Conservation (phyloP, 2,113 vertebrate genomes). For the Tonatia bakeri region DNA sequence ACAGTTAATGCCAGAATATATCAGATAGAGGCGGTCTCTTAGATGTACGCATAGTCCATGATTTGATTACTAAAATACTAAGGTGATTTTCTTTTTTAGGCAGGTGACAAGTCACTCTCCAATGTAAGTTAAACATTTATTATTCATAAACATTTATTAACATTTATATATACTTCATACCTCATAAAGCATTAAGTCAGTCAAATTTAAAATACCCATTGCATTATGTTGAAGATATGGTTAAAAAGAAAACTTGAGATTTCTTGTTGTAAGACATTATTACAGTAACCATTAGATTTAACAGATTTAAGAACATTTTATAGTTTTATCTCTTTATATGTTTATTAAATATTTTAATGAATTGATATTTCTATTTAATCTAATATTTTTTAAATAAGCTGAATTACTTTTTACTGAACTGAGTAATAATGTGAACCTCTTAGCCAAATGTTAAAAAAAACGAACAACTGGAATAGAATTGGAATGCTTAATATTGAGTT, state of each 20-base stretch:
- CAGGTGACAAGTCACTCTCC: constrained; percentile 94
- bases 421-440: background rate
- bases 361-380: background rate
- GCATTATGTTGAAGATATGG: background rate
- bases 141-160: constrained; percentile 6
- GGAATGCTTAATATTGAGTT: background rate
- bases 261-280: background rate
- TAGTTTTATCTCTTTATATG: background rate
- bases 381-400: background rate
- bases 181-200: background rate
- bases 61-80: constrained; percentile 37
- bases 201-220: background rate
- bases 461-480: background rate
- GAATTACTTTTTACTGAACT: background rate
- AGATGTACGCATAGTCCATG: background rate
- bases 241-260: background rate
- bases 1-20: background rate
- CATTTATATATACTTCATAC: background rate
- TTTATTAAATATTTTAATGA: constrained; percentile 3
- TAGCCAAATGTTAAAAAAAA: background rate
- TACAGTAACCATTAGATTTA: background rate
- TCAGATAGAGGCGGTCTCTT: background rate
- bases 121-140: constrained; percentile 87
- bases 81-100: constrained; percentile 78
- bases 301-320: constrained; percentile 14